These are phyloP conservation scores for Tanytarsus gracilentus DNA, from an alignment of 2,888 invertebrate genomes.

Conservation along the genomic window DNA sequence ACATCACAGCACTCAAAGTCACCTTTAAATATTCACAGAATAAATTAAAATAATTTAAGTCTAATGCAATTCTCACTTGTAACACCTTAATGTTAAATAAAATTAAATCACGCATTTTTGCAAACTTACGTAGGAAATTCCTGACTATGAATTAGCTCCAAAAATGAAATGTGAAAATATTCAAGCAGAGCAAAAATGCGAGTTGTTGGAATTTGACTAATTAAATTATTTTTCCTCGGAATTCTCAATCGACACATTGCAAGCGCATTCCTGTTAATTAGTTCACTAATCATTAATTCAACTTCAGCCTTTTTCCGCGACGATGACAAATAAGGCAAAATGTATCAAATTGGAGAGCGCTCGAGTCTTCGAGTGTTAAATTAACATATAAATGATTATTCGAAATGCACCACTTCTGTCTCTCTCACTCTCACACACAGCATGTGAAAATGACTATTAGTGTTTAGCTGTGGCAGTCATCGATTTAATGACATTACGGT, in stretches of 20 bases:
- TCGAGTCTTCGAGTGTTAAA: background rate
- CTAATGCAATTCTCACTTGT: background rate
- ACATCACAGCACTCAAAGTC: no score
- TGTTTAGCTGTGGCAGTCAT: no score
- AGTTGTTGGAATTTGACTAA: background rate
- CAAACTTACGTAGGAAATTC: no score
- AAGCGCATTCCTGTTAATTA: background rate
- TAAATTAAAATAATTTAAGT: background rate
- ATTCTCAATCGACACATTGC: slow-evolving; percentile 5
- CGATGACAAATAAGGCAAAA: slow-evolving; percentile 14
- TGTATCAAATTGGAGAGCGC: background rate
- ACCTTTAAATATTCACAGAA: background rate
- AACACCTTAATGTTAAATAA: no score
- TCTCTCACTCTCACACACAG: no score
- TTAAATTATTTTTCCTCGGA: slow-evolving; percentile 6
- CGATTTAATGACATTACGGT: slow-evolving; percentile 25
- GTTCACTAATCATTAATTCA: slow-evolving; percentile 8
- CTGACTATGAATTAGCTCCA: no score
- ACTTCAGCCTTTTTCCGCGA: background rate
- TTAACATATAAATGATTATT: slow-evolving; percentile 17
- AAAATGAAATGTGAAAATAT: no score
- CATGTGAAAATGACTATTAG: no score
- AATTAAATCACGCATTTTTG: background rate
- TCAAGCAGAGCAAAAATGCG: slow-evolving; percentile 2
- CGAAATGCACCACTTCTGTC: no score